Evolutionary conservation across 2,797 vertebrate species (phyloP), one percentile per base, ranked within the genome.

Genomic region (Arctocebus calabarensis): DNA sequence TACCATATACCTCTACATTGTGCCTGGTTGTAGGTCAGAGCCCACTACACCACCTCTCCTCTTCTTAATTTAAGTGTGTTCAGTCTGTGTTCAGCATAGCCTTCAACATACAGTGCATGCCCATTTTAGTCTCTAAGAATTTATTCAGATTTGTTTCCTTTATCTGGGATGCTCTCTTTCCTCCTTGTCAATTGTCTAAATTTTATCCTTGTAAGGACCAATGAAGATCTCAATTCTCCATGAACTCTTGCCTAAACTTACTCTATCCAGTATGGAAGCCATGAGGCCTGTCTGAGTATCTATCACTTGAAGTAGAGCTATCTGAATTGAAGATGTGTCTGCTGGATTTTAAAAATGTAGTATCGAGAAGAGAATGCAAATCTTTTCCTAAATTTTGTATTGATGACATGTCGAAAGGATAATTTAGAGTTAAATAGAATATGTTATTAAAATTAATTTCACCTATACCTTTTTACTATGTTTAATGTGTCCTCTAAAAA

Each of bases 361-460:
- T 88, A 75, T 37, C 20, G 57, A 19, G 59, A 92, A 71, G 17
- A 82, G 85, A 88, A 43, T 20, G 27, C 62, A 48, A 73, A 71
- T 16, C 29, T 55, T 32, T 61, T 57, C 70, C 37, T 61, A 37
- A 66, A 64, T 52, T 62, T 90, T 90, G 43, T 87, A 61, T 16
- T 83, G 82, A 66, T 29, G 48, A 29, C 2, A 34, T 52, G 13
- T 48, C 71, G 52, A 94, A 79, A 86, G 75, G 20, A 68, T 77
- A 86, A 79, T 84, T 85, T 55, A 16, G 27, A 10, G 4, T 77
- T 85, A 85, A 61, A 78, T 14, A 34, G 22, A 88, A 43, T 77
- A 61, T 85, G 61, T n/a, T 55, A 48, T 43, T 55, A 93, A 86
- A 93, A 73, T 48, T 73, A 48, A 79, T 77, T 64, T 88, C 20